phyloP scores from a whole-genome alignment of 2,888 invertebrate genomes.

The Sphaerophoria taeniata region DNA sequence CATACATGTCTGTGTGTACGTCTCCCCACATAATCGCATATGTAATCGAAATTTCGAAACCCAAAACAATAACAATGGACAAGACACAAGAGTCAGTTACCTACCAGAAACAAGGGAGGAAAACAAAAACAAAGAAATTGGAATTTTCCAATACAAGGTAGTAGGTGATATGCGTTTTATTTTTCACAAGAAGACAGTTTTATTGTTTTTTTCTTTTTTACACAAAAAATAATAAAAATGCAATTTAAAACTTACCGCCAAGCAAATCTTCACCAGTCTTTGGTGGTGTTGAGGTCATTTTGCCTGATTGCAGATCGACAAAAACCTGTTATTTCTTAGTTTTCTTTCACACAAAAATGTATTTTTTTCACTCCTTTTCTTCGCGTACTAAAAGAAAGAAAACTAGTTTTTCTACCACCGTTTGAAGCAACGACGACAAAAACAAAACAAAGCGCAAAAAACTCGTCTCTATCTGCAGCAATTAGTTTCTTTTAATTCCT shows the following conservation, averaged over 20 bases:
- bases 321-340: conserved; percentile 37
- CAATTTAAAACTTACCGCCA: conserved; percentile 80
- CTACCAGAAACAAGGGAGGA: neutral
- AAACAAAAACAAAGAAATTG: conserved; percentile 4
- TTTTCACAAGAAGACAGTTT: conserved; percentile 4
- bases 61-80: conserved; percentile 23
- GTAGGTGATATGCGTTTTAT: neutral
- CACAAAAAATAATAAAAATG: neutral
- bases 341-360: neutral
- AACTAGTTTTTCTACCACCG: conserved; percentile 51
- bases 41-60: conserved; percentile 1
- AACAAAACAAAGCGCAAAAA: neutral
- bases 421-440: conserved; percentile 36
- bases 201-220: neutral
- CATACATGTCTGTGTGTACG: neutral
- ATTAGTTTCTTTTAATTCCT: conserved; percentile 8
- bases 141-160: neutral
- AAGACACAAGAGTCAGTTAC: neutral
- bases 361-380: conserved; percentile 12
- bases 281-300: conserved; percentile 82
- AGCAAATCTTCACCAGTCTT: conserved; percentile 82
- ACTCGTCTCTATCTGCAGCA: conserved; percentile 10
- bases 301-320: conserved; percentile 65
- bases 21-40: neutral
- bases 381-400: neutral